These are phyloP conservation scores for Drosophila sturtevanti DNA, from an alignment of 1,140 invertebrate species.

Conservation along the genomic window DNA sequence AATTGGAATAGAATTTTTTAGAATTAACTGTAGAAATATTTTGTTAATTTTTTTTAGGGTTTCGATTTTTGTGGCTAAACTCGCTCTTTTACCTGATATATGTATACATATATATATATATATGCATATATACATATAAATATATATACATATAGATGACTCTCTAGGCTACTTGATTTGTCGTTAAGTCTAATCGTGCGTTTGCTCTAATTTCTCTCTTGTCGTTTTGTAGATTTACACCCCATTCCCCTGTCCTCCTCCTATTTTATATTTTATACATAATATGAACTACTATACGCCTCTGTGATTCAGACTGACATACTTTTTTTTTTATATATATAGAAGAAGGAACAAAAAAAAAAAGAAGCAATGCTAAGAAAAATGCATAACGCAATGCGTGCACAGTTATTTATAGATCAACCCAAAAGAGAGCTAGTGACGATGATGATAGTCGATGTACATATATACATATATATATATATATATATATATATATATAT, in stretches of 20 bases:
- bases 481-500: no score
- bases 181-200: background rate
- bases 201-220: background rate
- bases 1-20: no score
- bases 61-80: no score
- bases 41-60: no score
- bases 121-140: no score
- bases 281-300: conserved; percentile 6
- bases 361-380: no score
- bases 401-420: conserved; percentile 61
- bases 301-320: conserved; percentile 72
- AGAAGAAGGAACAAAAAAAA: background rate
- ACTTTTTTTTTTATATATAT: conserved; percentile 69
- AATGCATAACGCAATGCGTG: conserved; percentile 64
- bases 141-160: background rate
- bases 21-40: no score
- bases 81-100: no score
- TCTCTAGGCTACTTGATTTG: background rate
- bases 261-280: conserved; percentile 39
- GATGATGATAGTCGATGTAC: conserved; percentile 26
- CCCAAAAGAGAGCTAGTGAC: conserved; percentile 31
- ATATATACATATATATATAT: conserved; percentile 17
- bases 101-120: no score
- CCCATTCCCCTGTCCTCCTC: conserved; percentile 10
- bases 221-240: conserved; percentile 6